phyloP scores from a whole-genome alignment of 2,797 vertebrate genomes.

The Chiloscyllium punctatum region DNA sequence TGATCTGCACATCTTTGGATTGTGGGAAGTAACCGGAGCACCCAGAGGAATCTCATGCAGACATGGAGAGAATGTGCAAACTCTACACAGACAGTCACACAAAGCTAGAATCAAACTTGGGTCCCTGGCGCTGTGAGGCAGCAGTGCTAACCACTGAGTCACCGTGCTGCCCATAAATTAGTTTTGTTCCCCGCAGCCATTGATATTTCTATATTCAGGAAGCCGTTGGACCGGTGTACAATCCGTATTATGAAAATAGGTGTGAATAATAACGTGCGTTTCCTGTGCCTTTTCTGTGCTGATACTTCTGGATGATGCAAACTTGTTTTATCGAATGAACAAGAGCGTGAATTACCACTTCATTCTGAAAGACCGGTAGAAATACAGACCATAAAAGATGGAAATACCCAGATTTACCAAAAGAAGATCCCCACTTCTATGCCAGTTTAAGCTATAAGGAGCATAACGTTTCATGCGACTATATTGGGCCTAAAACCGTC shows the following conservation, averaged over 20 bases:
- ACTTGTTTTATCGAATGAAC: slow-evolving; percentile 95
- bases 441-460: slow-evolving; percentile 75
- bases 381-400: slow-evolving; percentile 39
- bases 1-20: too few species aligned
- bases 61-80: too few species aligned
- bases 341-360: slow-evolving; percentile 84
- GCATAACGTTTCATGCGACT: background rate
- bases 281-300: slow-evolving; percentile 61
- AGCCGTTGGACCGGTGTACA: background rate
- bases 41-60: too few species aligned
- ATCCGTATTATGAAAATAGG: background rate
- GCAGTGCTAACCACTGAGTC: too few species aligned
- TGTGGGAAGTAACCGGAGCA: too few species aligned
- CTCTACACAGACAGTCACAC: too few species aligned
- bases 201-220: slow-evolving; percentile 16
- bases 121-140: too few species aligned
- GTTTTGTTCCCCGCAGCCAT: background rate
- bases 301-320: slow-evolving; percentile 80
- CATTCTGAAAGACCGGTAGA: slow-evolving; percentile 69
- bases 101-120: too few species aligned
- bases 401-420: slow-evolving; percentile 64
- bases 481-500: too few species aligned
- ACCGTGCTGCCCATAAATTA: background rate
- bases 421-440: slow-evolving; percentile 67
- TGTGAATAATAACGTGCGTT: background rate